Evolutionary conservation across 2,113 vertebrate species (phyloP).

Genomic region (Amazona guildingii): DNA sequence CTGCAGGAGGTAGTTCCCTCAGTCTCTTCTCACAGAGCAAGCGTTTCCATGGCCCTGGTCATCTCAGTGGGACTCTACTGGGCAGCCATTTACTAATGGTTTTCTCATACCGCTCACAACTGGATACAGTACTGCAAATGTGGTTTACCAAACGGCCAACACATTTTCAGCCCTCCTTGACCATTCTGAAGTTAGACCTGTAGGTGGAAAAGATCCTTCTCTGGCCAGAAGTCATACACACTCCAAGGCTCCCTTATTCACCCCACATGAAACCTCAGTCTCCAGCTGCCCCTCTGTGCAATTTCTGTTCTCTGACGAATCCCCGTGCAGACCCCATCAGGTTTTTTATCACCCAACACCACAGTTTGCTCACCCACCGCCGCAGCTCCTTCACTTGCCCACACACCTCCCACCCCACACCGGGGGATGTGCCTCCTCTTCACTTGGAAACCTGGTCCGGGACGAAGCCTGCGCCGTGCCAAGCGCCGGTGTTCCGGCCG

Average conservation of each 20-base stretch:
- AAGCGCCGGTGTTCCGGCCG: no score
- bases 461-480: neutral
- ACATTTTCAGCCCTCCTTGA: no score
- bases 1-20: neutral
- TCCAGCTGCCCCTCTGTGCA: neutral
- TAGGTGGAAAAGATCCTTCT: neutral
- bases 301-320: neutral
- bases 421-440: neutral
- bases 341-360: accelerated
- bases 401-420: accelerated
- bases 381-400: no score
- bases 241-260: neutral
- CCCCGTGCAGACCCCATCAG: neutral
- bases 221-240: neutral
- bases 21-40: neutral
- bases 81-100: neutral
- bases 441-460: neutral
- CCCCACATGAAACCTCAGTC: no score
- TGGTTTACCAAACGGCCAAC: neutral
- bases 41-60: neutral
- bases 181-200: neutral
- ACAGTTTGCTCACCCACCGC: neutral
- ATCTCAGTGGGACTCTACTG: neutral
- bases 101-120: neutral
- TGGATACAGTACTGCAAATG: no score